These are phyloP conservation scores for Formica exsecta DNA, from an alignment of 1,140 invertebrate species.

Conservation along the genomic window DNA sequence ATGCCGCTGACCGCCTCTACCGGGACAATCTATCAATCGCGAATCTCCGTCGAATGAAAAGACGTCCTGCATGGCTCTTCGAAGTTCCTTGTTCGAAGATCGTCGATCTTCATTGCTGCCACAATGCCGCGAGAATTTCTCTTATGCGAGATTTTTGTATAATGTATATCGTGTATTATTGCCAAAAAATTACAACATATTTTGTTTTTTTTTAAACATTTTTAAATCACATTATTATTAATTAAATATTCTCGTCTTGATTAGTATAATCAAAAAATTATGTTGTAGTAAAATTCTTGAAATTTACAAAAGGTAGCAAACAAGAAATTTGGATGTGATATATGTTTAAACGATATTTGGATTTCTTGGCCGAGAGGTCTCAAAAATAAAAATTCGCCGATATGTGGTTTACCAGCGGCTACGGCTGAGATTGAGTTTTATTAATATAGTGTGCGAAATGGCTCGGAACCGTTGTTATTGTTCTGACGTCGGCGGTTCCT, in stretches of 20 bases:
- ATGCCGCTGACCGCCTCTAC: slow-evolving; percentile 51
- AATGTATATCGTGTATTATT: slow-evolving; percentile 17
- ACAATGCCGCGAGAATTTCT: slow-evolving; percentile 30
- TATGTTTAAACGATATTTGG: slow-evolving; percentile 1
- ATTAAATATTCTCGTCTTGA: slow-evolving; percentile 8
- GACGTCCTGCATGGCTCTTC: slow-evolving; percentile 29
- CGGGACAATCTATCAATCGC: slow-evolving; percentile 59
- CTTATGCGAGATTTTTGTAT: slow-evolving; percentile 13
- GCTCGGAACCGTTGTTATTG: slow-evolving; percentile 66
- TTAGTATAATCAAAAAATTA: background rate
- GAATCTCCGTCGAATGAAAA: slow-evolving; percentile 59
- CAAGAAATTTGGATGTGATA: background rate
- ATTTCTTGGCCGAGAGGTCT: background rate
- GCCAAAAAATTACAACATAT: background rate
- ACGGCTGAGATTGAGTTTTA: slow-evolving; percentile 60
- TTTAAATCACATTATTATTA: background rate
- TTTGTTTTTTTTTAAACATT: background rate
- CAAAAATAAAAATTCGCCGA: background rate
- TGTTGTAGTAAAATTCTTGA: background rate
- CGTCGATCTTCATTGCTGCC: slow-evolving; percentile 59
- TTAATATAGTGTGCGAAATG: slow-evolving; percentile 66
- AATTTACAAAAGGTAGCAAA: background rate
- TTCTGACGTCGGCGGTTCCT: slow-evolving; percentile 45
- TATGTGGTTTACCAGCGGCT: slow-evolving; percentile 36
- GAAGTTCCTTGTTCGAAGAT: slow-evolving; percentile 47